Conservation (phyloP, 2,888 invertebrate genomes). For the Lacanobia oleracea region DNA sequence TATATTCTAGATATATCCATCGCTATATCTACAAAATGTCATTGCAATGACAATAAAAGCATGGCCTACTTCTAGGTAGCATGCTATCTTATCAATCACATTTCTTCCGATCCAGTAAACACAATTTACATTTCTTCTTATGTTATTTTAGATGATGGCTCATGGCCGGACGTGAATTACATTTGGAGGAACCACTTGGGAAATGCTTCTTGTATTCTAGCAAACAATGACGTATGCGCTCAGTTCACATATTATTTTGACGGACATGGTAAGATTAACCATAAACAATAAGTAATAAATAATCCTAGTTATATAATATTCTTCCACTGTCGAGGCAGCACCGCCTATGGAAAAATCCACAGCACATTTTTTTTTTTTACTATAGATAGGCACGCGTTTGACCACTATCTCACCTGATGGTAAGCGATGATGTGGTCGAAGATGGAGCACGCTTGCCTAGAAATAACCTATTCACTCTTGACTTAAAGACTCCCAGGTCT, state of each 20-base stretch:
- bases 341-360: no score
- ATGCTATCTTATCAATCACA: not conserved
- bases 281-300: not conserved
- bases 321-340: not conserved
- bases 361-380: no score
- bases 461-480: no score
- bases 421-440: no score
- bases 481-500: no score
- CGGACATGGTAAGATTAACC: constrained; percentile 87
- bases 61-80: not conserved
- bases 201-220: constrained; percentile 90
- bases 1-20: not conserved
- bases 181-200: constrained; percentile 90
- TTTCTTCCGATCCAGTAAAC: not conserved
- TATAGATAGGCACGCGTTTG: no score
- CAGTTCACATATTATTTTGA: constrained; percentile 92
- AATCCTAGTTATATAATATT: not conserved
- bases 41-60: not conserved
- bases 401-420: no score
- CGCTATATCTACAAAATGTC: not conserved
- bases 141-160: constrained; percentile 89
- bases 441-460: no score
- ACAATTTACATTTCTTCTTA: not conserved
- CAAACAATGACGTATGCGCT: constrained; percentile 92
- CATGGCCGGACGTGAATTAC: constrained; percentile 91